Evolutionary conservation across 2,797 vertebrate species (phyloP), one percentile per base, ranked within the genome.

Genomic region (Galaxias olidus): DNA sequence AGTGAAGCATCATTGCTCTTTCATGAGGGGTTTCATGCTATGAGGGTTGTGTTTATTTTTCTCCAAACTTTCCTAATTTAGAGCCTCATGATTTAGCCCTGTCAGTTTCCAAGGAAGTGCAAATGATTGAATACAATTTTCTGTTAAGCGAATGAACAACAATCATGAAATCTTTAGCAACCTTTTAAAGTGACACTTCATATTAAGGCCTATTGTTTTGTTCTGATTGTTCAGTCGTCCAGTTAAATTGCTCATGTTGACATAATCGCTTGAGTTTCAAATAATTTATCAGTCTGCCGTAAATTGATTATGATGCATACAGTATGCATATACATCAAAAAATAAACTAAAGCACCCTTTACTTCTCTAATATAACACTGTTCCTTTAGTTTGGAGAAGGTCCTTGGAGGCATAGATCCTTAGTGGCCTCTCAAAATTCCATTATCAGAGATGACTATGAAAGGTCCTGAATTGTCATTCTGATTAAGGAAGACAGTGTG

Each of bases 371-470:
- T 30, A 30, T 30, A 30, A 30, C 30, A 30, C 30, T 42, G n/a
- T 18, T 19, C 55, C 50, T 40, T 46, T 66, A 53, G 45, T 41
- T 43, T 46, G 46, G 47, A n/a, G n/a, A 9, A 61, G 59, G 63
- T 59, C 8, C 59, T 41, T 53, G 9, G 18, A 41, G 46, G 13
- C 15, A 17, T 53, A 14, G 17, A 49, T 13, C 12, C 41, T 12
- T 54, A 30, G 61, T 56, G 58, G 66, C 17, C 54, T 30, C 30
- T 30, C 5, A 48, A 10, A 4, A 52, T 19, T 1, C 9, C 17
- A 15, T 61, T 44, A 70, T 64, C 59, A 64, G 30, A 53, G 54
- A 43, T 61, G 44, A 49, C 18, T 10, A 40, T 54, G n/a, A 45
- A 55, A 0, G 47, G 57, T 47, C 14, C 43, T 20, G 58, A 15